phyloP scores from a whole-genome alignment of 2,888 invertebrate species.

The Shargacucullia verbasci region DNA sequence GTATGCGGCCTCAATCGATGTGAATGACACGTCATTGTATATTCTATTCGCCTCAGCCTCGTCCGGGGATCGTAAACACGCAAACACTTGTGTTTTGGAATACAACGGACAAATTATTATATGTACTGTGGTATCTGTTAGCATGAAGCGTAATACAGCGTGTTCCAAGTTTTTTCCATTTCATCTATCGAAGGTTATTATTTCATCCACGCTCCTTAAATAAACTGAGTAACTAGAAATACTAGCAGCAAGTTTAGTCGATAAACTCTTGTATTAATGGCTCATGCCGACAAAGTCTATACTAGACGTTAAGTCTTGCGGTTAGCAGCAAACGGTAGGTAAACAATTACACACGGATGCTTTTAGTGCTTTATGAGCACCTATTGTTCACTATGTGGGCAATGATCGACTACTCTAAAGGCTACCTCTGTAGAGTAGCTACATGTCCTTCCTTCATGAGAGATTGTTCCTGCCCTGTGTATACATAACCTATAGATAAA shows the following conservation, averaged over 20 bases:
- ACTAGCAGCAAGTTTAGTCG: slow-evolving; percentile 13
- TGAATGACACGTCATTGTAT: slow-evolving; percentile 87
- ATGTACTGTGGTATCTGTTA: slow-evolving; percentile 37
- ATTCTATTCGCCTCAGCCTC: slow-evolving; percentile 83
- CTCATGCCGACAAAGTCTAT: slow-evolving; percentile 50
- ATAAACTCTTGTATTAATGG: slow-evolving; percentile 35
- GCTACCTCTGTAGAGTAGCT: slow-evolving; percentile 53
- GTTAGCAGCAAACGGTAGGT: slow-evolving; percentile 66
- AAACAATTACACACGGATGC: slow-evolving; percentile 76
- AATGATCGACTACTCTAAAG: slow-evolving; percentile 62
- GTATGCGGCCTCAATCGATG: slow-evolving; percentile 86
- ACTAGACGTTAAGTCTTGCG: slow-evolving; percentile 59
- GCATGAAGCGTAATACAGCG: slow-evolving; percentile 14
- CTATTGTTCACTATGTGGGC: slow-evolving; percentile 71
- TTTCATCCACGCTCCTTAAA: slow-evolving; percentile 6
- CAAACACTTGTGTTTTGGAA: slow-evolving; percentile 82
- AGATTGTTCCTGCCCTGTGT: slow-evolving; percentile 57
- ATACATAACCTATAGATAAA: slow-evolving; percentile 24
- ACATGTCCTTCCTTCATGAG: slow-evolving; percentile 64
- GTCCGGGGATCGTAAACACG: slow-evolving; percentile 85
- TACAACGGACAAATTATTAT: slow-evolving; percentile 74
- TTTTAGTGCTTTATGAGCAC: slow-evolving; percentile 72
- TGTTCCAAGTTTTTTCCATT: slow-evolving; percentile 1
- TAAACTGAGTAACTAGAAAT: slow-evolving; percentile 10
- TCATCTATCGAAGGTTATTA: neutral